A percentile compares a stretch with the other conserved stretches of the same genome.
Evolutionary conservation across 2,113 vertebrate genomes (phyloP).

Genomic region (Carassius gibelio): DNA sequence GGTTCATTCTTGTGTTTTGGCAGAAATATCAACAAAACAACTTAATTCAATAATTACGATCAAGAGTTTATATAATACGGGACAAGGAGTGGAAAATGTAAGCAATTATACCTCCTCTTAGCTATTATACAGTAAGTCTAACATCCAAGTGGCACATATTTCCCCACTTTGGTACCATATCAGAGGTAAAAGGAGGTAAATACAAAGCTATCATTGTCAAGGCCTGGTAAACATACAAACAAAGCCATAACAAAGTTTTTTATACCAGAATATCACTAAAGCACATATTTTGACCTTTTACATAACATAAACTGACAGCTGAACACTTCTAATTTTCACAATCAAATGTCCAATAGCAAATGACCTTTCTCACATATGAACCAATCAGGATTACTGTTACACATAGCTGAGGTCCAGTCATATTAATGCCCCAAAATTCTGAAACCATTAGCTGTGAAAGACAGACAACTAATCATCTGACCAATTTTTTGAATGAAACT

Average conservation of each 20-base stretch:
- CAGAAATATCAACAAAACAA: too few relatives aligned
- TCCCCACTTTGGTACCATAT: constrained; percentile 66
- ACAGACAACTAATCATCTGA: constrained; percentile 25
- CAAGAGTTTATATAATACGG: neutral
- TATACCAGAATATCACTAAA: constrained; percentile 22
- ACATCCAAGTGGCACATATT: constrained; percentile 55
- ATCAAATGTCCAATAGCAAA: neutral
- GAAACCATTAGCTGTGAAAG: constrained; percentile 35
- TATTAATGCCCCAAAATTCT: constrained; percentile 43
- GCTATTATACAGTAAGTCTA: constrained; percentile 10
- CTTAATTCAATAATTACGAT: too few relatives aligned
- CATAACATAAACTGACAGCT: constrained; percentile 24
- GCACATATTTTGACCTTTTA: constrained; percentile 26
- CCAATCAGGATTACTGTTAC: constrained; percentile 17
- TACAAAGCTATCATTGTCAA: constrained; percentile 17
- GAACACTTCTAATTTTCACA: constrained; percentile 1
- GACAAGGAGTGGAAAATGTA: constrained; percentile 42
- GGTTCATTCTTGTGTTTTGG: too few relatives aligned
- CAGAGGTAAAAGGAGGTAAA: neutral
- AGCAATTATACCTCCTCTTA: constrained; percentile 49
- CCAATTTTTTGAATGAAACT: constrained; percentile 30
- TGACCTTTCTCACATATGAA: constrained; percentile 11
- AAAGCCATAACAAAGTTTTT: constrained; percentile 7
- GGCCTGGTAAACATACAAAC: constrained; percentile 55
- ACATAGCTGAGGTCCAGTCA: constrained; percentile 24